phyloP scores from a whole-genome alignment of 2,797 vertebrate species.

The Cuculus canorus region DNA sequence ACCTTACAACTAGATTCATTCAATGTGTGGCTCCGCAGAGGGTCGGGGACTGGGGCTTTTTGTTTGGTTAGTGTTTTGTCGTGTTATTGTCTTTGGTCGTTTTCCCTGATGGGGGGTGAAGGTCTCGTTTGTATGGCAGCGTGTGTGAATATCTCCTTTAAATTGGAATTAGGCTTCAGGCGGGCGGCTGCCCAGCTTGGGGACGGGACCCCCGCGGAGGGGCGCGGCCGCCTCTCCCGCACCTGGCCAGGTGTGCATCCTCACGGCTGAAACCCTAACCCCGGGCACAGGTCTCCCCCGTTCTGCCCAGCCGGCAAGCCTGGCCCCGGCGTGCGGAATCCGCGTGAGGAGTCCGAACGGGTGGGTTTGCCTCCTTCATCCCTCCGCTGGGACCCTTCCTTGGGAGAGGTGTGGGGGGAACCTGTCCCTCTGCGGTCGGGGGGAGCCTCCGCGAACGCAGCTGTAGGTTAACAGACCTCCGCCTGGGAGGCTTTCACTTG shows the following conservation, averaged over 20 bases:
- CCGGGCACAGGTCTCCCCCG: not conserved
- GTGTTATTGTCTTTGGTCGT: constrained; percentile 4
- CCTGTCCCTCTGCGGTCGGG: not conserved
- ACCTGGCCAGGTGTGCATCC: constrained; percentile 3
- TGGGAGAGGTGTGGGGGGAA: not conserved
- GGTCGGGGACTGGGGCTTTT: not conserved
- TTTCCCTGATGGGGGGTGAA: not conserved
- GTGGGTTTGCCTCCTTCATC: not conserved
- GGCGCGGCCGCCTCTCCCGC: not conserved
- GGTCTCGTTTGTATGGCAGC: not conserved
- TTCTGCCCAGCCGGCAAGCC: not conserved
- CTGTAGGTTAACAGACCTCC: not conserved
- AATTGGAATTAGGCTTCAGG: constrained; percentile 61
- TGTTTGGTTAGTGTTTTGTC: constrained; percentile 74
- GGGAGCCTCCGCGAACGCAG: not conserved
- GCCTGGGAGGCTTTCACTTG: not conserved
- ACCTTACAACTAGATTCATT: constrained; percentile 77
- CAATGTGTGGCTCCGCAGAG: constrained; percentile 70
- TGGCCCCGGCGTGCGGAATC: not conserved
- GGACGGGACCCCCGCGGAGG: not conserved
- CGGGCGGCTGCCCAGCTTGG: constrained; percentile 32
- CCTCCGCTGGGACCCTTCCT: not conserved
- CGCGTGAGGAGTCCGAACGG: not conserved
- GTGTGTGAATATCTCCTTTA: not conserved
- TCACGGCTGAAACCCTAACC: not conserved